Evolutionary conservation across 1,140 invertebrate species (phyloP), one percentile per base, ranked within the genome.

Genomic region (Chrysopa pallens): DNA sequence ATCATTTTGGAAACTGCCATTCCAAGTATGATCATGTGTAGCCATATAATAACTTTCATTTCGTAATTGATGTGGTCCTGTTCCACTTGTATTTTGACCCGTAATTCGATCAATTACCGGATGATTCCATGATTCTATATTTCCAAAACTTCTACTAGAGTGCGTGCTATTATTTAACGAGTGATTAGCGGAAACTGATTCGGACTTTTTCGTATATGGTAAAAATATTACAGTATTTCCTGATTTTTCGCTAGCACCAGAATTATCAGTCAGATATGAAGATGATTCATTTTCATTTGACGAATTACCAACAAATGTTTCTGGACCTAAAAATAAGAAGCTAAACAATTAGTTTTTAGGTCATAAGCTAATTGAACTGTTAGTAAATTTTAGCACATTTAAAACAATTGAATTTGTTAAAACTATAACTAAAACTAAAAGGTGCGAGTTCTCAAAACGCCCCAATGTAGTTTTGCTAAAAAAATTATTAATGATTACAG

Each of bases 21-120:
- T 68, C 67, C 67, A 68, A 5, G 69, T 69, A 11, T 33, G 31
- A 45, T 74, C 70, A 51, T 73, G 68, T 6, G 70, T 72, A n/a
- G 71, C 69, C 63, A 81, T 75, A 49, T 86, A 90, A 51, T 90
- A 92, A 55, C 86, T 90, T 59, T 90, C 85, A 52, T 89, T 91
- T 13, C 80, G 62, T 37, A 83, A 49, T 45, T 64, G 48, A 35
- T 45, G 42, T 48, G 49, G 42, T 49, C 58, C 46, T 38, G 47
- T 41, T 27, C 38, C 59, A 48, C 63, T 68, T 47, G 63, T 66
- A 36, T 70, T 68, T 48, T 77, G 72, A 45, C 79, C 79, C 15
- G 83, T 89, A 48, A 91, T 61, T 54, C 84, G 65, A 55, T 90
- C 85, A 49, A 90, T 76, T 29, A 89, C 84, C 36, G 86, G 85